A percentile compares a stretch with the other conserved stretches of the same genome.
Evolutionary conservation across 2,113 vertebrate genomes (phyloP).

Genomic region (Lepus europaeus): DNA sequence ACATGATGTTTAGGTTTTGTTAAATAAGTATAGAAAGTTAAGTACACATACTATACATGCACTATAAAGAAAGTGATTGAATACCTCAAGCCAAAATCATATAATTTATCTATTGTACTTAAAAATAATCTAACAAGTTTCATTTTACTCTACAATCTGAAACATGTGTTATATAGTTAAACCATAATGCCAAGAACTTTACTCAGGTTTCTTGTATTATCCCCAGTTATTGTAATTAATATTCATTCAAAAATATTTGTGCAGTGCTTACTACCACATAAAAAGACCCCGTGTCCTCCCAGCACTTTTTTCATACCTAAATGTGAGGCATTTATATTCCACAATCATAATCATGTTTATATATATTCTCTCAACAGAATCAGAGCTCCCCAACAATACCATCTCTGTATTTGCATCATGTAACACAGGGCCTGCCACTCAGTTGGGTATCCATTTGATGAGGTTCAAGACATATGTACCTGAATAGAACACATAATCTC

Average conservation of each 20-base stretch:
- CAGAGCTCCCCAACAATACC: not conserved
- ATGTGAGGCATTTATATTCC: not conserved
- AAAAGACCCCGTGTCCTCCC: not conserved
- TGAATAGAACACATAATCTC: not conserved
- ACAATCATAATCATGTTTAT: not conserved
- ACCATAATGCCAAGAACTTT: not conserved
- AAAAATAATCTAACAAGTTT: not conserved
- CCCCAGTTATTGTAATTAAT: slow-evolving; percentile 8
- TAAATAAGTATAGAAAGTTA: not conserved
- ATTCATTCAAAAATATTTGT: not conserved
- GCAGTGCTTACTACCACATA: not conserved
- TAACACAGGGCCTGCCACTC: not conserved
- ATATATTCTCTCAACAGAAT: not conserved
- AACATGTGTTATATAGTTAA: not conserved
- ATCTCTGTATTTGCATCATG: not conserved
- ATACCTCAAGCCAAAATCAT: not conserved
- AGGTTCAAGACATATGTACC: not conserved
- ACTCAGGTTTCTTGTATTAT: not conserved
- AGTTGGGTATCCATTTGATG: not conserved
- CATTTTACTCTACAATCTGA: slow-evolving; percentile 27
- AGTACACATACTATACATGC: not conserved
- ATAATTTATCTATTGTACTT: not conserved
- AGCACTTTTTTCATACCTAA: not conserved
- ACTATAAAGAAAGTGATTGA: not conserved
- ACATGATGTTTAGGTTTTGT: not conserved